phyloP scores from a whole-genome alignment of 2,797 vertebrate species.

The Clarias platycephalus region DNA sequence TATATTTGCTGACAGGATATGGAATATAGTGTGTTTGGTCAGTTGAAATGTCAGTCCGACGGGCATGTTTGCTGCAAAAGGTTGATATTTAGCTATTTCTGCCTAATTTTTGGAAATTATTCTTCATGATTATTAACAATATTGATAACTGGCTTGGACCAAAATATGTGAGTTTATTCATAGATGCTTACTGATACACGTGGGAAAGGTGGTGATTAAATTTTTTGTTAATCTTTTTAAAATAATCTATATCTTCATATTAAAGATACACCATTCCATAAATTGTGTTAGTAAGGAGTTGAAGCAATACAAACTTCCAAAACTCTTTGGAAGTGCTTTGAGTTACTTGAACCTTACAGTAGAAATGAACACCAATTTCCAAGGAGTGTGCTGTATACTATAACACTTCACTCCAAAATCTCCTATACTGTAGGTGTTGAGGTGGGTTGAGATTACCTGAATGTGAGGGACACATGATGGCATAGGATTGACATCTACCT shows the following conservation, averaged over 20 bases:
- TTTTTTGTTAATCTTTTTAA: background rate
- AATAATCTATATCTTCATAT: background rate
- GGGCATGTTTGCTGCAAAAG: background rate
- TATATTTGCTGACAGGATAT: background rate
- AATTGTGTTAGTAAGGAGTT: background rate
- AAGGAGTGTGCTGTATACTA: background rate
- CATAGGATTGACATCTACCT: no score
- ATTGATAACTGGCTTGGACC: background rate
- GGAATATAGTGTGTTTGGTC: background rate
- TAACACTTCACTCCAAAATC: background rate
- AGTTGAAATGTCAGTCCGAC: background rate
- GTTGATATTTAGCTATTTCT: background rate
- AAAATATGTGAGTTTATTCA: background rate
- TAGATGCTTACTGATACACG: background rate
- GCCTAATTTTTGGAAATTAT: background rate
- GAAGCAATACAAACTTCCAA: background rate
- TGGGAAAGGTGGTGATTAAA: background rate
- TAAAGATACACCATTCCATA: background rate
- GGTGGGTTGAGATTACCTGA: background rate
- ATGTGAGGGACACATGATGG: background rate
- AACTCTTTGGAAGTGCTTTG: background rate
- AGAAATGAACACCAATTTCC: background rate
- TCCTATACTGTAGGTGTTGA: background rate
- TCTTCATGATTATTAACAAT: background rate
- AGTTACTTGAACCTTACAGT: background rate